These are phyloP conservation scores for Drosophila bocki DNA, from an alignment of 1,140 invertebrate genomes.

Conservation along the genomic window DNA sequence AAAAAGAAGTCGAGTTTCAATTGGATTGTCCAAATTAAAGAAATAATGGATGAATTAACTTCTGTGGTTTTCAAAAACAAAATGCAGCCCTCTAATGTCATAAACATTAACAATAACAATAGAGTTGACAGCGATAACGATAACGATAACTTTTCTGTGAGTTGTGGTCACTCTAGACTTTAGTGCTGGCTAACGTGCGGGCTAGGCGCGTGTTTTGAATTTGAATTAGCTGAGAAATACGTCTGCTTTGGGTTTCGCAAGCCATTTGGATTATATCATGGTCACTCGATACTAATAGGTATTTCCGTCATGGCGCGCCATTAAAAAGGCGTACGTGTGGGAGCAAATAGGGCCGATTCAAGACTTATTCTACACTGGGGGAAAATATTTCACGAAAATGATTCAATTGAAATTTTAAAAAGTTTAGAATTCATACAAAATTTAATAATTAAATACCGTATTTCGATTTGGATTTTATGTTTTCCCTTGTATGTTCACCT, in stretches of 20 bases:
- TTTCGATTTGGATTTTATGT: background rate
- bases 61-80: no score
- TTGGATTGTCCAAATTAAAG: no score
- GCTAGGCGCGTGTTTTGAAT: constrained; percentile 65
- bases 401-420: background rate
- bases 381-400: background rate
- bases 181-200: constrained; percentile 9
- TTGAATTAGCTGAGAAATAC: constrained; percentile 43
- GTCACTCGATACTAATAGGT: constrained; percentile 65
- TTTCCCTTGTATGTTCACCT: background rate
- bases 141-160: background rate
- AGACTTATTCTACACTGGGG: constrained; percentile 24
- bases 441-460: background rate
- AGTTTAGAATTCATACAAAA: background rate
- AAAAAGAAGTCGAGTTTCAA: no score
- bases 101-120: no score
- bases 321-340: constrained; percentile 56
- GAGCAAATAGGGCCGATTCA: constrained; percentile 42
- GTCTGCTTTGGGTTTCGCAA: constrained; percentile 58
- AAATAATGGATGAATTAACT: no score
- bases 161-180: background rate
- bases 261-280: constrained; percentile 72
- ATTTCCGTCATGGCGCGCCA: constrained; percentile 76
- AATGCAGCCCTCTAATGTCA: no score
- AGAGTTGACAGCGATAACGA: constrained; percentile 8